These are phyloP conservation scores for Branchipolynoe longqiensis DNA, from an alignment of 2,888 invertebrate species.

Conservation along the genomic window DNA sequence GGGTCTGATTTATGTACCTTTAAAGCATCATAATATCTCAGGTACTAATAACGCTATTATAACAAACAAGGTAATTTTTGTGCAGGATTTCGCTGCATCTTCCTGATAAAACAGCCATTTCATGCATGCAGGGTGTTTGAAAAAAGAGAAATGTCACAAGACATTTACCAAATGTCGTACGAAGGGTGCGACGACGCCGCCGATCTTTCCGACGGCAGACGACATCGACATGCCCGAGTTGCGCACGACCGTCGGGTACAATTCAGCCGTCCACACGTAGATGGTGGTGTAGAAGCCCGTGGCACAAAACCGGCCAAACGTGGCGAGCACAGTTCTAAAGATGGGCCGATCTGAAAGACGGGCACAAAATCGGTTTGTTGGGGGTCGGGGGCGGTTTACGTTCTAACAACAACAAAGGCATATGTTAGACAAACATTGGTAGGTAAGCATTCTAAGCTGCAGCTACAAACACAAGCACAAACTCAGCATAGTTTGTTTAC, in stretches of 20 bases:
- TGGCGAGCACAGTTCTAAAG: background rate
- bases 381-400: too few relatives aligned
- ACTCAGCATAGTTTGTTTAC: too few relatives aligned
- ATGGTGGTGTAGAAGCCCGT: slow-evolving; percentile 20
- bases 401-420: too few relatives aligned
- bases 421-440: too few relatives aligned
- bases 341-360: slow-evolving; percentile 7
- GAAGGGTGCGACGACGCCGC: background rate
- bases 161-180: background rate
- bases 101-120: background rate
- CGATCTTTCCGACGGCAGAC: slow-evolving; percentile 14
- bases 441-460: too few relatives aligned
- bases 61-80: background rate
- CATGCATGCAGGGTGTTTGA: background rate
- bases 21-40: too few relatives aligned
- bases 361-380: too few relatives aligned
- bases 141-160: background rate
- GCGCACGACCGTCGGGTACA: slow-evolving; percentile 14
- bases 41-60: background rate
- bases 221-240: slow-evolving; percentile 16
- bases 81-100: background rate
- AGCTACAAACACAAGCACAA: too few relatives aligned
- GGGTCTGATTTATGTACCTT: too few relatives aligned
- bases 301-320: background rate
- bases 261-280: slow-evolving; percentile 22